These are phyloP conservation scores for Temnothorax longispinosus DNA, from an alignment of 1,140 invertebrate genomes.

Conservation along the genomic window DNA sequence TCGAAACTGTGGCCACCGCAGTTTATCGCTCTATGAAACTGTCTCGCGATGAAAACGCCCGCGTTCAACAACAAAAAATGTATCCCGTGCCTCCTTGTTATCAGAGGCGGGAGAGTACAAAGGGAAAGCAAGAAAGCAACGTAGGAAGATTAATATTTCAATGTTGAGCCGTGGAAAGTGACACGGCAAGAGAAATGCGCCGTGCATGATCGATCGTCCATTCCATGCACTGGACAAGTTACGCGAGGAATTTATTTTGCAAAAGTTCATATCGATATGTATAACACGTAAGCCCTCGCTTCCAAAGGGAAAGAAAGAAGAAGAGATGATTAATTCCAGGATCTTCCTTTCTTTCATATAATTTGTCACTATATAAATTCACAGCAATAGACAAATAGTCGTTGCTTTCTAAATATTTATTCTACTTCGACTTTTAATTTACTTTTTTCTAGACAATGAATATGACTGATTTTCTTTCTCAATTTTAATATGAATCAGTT, in stretches of 20 bases:
- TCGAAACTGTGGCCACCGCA: constrained; percentile 21
- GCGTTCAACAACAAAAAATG: background rate
- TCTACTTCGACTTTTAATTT: background rate
- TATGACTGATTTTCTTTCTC: background rate
- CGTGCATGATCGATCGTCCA: constrained; percentile 29
- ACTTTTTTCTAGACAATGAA: background rate
- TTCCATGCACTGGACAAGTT: background rate
- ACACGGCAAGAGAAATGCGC: constrained; percentile 17
- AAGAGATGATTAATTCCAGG: background rate
- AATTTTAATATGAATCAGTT: background rate
- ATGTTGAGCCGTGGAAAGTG: constrained; percentile 17
- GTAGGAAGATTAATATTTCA: constrained; percentile 50
- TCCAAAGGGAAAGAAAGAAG: background rate
- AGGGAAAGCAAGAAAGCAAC: constrained; percentile 15
- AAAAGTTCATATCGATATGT: constrained; percentile 12
- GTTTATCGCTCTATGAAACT: constrained; percentile 40
- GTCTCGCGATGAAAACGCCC: background rate
- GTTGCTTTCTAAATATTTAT: background rate
- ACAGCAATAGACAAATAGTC: background rate
- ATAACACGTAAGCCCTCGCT: background rate
- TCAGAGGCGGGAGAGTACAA: constrained; percentile 25
- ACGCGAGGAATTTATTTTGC: background rate
- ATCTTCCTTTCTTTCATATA: background rate
- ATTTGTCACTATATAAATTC: background rate
- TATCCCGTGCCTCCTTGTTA: constrained; percentile 12